Conservation (phyloP, 37 sponge, comb jelly and placozoan genomes). For the Eunapius fragilis region DNA sequence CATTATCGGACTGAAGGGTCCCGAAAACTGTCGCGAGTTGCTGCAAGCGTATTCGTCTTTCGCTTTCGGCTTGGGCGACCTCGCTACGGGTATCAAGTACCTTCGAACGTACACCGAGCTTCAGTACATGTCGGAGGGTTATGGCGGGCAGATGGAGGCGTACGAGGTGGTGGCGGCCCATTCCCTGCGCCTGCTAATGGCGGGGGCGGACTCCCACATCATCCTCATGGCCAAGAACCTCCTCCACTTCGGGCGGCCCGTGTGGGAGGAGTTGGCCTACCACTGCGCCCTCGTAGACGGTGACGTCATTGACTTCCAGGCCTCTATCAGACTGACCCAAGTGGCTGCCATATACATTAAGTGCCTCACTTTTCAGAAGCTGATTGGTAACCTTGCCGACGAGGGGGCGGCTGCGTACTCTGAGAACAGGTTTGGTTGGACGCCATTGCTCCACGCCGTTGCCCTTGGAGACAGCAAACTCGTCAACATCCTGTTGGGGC, state of each 20-base stretch:
- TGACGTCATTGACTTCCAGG: neutral
- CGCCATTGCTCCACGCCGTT: slow-evolving; percentile 68
- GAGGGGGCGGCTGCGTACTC: slow-evolving; percentile 72
- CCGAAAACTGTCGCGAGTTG: slow-evolving; percentile 9
- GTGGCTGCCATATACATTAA: slow-evolving; percentile 23
- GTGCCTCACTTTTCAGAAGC: slow-evolving; percentile 47
- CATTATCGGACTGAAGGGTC: slow-evolving; percentile 64
- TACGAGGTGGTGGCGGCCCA: slow-evolving; percentile 80
- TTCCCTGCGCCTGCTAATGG: slow-evolving; percentile 64
- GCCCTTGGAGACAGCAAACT: slow-evolving; percentile 44
- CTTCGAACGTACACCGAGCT: slow-evolving; percentile 50
- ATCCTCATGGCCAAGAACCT: slow-evolving; percentile 63
- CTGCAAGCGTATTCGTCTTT: slow-evolving; percentile 55
- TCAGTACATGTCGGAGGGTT: slow-evolving; percentile 56
- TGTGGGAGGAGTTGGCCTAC: slow-evolving; percentile 64
- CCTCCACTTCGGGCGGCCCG: slow-evolving; percentile 37
- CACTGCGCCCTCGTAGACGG: slow-evolving; percentile 43
- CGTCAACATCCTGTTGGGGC: slow-evolving; percentile 37
- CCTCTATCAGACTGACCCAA: slow-evolving; percentile 9
- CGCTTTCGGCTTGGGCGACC: slow-evolving; percentile 73
- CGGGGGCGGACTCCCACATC: slow-evolving; percentile 76
- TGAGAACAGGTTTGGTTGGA: slow-evolving; percentile 89
- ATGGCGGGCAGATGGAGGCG: slow-evolving; percentile 66
- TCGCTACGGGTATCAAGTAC: slow-evolving; percentile 64
- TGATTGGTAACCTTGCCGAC: slow-evolving; percentile 38